Conservation (phyloP, 2,113 vertebrate species). For the Gadus macrocephalus region DNA sequence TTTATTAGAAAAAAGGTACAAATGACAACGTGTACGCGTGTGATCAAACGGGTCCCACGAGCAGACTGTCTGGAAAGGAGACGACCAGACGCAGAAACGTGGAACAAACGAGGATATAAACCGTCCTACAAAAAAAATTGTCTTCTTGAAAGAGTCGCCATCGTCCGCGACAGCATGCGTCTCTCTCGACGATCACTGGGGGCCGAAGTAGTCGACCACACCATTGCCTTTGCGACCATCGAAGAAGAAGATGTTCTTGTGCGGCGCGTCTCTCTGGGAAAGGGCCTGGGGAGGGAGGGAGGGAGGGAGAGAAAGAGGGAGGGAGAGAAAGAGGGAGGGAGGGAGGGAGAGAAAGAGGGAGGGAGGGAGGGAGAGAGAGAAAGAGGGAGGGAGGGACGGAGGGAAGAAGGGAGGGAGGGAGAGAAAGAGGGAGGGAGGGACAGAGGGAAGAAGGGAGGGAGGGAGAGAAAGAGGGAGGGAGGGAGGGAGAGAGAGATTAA, state of each 20-base stretch:
- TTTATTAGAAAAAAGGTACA: too few relatives aligned
- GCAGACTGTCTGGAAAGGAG: too few relatives aligned
- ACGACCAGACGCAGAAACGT: too few relatives aligned
- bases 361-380: background rate
- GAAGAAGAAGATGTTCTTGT: slow-evolving; percentile 95
- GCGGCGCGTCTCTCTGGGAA: slow-evolving; percentile 87
- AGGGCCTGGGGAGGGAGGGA: slow-evolving; percentile 71
- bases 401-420: background rate
- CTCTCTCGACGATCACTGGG: slow-evolving; percentile 58
- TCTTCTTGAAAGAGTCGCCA: background rate
- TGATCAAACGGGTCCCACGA: too few relatives aligned
- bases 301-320: background rate
- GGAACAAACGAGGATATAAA: too few relatives aligned
- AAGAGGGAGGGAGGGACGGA: too few relatives aligned
- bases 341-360: background rate
- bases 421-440: background rate
- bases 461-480: background rate
- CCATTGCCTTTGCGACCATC: slow-evolving; percentile 85
- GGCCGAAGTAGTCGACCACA: slow-evolving; percentile 82
- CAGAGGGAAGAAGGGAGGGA: background rate
- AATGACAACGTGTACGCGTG: too few relatives aligned
- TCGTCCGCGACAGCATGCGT: background rate
- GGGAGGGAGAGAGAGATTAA: background rate
- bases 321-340: too few relatives aligned
- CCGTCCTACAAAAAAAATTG: background rate